These are phyloP conservation scores for Dasypus novemcinctus DNA, from an alignment of 2,113 vertebrate species.

Conservation along the genomic window DNA sequence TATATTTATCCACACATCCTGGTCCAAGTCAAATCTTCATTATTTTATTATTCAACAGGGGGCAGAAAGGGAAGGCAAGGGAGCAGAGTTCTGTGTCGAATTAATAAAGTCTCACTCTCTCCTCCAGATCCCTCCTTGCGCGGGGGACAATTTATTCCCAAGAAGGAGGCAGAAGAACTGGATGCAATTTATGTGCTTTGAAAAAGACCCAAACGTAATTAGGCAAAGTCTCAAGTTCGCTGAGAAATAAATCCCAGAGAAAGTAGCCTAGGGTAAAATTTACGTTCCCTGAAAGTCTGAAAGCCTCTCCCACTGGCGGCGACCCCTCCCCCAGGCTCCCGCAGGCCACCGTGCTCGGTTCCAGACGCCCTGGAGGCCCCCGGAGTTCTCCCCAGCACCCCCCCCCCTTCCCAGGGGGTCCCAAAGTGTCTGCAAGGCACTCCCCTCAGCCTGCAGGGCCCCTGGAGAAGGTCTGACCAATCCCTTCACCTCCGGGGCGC, in stretches of 20 bases:
- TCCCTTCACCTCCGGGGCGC: background rate
- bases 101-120: slow-evolving; percentile 82
- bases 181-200: slow-evolving; percentile 81
- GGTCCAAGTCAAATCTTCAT: slow-evolving; percentile 82
- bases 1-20: slow-evolving; percentile 81
- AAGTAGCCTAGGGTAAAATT: slow-evolving; percentile 80
- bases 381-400: background rate
- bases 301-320: slow-evolving; percentile 43
- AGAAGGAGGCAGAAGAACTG: slow-evolving; percentile 78
- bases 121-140: slow-evolving; percentile 74
- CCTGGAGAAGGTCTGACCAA: background rate
- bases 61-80: slow-evolving; percentile 75
- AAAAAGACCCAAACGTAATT: slow-evolving; percentile 81
- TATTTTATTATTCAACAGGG: slow-evolving; percentile 80
- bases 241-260: slow-evolving; percentile 81
- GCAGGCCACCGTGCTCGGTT: slow-evolving; percentile 64
- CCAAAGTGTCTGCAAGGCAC: background rate
- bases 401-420: background rate
- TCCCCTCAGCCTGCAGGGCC: background rate
- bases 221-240: slow-evolving; percentile 82
- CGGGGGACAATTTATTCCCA: slow-evolving; percentile 79
- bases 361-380: background rate
- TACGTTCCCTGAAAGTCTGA: slow-evolving; percentile 79
- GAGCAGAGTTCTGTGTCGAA: slow-evolving; percentile 79
- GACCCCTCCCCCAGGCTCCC: slow-evolving; percentile 72